Percentiles rank a stretch among this genome's conserved stretches.
These are phyloP conservation scores for Gila orcuttii DNA, from an alignment of 2,113 vertebrate genomes.

Conservation along the genomic window DNA sequence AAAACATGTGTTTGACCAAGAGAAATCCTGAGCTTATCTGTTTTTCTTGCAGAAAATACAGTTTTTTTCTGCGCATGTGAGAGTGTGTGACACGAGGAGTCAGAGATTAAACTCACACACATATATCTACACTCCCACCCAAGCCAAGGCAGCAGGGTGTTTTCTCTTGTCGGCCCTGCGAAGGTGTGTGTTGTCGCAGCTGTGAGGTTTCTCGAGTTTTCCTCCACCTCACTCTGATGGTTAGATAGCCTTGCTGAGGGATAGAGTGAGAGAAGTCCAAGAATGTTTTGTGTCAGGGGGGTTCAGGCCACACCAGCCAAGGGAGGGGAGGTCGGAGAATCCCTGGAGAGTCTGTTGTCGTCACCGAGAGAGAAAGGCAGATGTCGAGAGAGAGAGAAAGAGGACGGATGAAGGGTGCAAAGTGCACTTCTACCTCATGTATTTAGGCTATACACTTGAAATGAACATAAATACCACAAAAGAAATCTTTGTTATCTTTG, in stretches of 20 bases:
- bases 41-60: background rate
- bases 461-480: conserved; percentile 31
- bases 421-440: conserved; percentile 5
- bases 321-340: conserved; percentile 18
- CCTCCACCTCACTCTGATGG: conserved; percentile 55
- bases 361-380: background rate
- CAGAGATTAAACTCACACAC: conserved; percentile 40
- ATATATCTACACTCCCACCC: conserved; percentile 17
- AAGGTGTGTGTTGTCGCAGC: conserved; percentile 62
- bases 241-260: conserved; percentile 60
- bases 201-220: conserved; percentile 71
- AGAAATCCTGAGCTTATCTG: background rate
- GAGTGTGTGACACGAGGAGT: background rate
- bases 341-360: conserved; percentile 19
- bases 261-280: conserved; percentile 33
- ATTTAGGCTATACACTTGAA: conserved; percentile 28
- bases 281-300: background rate
- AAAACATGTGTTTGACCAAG: background rate
- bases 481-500: background rate
- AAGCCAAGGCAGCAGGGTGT: conserved; percentile 59
- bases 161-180: conserved; percentile 64
- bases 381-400: conserved; percentile 34
- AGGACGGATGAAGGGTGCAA: conserved; percentile 5
- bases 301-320: conserved; percentile 11
- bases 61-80: background rate